Percentiles rank a stretch among this genome's conserved stretches.
phyloP scores from a whole-genome alignment of 2,113 vertebrate genomes.

The Leiothrix lutea region DNA sequence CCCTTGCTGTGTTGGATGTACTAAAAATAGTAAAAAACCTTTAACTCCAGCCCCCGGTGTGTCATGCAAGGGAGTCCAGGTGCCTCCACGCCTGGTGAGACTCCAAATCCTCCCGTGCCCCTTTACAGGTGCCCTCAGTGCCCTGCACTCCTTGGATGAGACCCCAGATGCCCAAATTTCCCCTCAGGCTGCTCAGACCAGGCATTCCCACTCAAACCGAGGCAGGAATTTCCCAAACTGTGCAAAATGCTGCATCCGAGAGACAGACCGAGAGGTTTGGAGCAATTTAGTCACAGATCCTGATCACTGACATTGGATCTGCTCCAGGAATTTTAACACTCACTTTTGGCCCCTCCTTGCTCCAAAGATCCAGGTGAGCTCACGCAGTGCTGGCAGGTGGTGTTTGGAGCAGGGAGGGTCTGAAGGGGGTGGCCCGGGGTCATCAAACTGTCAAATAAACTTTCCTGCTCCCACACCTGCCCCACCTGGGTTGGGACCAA shows the following conservation, averaged over 20 bases:
- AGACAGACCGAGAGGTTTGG: background rate
- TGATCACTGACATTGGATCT: accelerated
- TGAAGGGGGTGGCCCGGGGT: background rate
- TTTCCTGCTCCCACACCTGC: background rate
- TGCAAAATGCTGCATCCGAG: background rate
- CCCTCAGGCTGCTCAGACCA: background rate
- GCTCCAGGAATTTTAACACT: background rate
- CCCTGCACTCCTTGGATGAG: background rate
- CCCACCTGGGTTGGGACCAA: background rate
- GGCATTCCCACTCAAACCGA: accelerated
- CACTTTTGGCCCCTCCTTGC: background rate
- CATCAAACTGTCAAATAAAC: background rate
- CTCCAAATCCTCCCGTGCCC: background rate
- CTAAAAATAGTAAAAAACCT: background rate
- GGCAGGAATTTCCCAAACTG: background rate
- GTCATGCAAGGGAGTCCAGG: accelerated
- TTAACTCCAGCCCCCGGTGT: accelerated
- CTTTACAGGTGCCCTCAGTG: accelerated
- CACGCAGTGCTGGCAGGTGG: accelerated
- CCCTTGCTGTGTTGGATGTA: background rate
- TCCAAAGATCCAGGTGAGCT: background rate
- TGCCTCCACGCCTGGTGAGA: accelerated
- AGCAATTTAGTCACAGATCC: background rate
- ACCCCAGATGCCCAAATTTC: background rate
- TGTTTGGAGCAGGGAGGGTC: background rate